Conservation (phyloP, 1,140 invertebrate genomes). For the Penaeus indicus region DNA sequence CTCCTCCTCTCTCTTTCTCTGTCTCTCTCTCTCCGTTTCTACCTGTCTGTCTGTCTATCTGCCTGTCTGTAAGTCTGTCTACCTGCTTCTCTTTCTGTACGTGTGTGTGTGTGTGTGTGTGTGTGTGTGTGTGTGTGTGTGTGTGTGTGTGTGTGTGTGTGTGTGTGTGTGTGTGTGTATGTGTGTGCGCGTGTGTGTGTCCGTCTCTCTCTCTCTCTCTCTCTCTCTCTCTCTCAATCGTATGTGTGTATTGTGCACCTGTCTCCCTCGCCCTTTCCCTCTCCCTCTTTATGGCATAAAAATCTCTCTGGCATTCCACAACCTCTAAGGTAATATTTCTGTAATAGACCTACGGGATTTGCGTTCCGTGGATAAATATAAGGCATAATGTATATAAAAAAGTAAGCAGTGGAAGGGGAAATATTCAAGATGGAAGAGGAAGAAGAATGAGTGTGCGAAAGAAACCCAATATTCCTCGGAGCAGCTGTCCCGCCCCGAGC, state of each 20-base stretch:
- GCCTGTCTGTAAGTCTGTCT: not conserved
- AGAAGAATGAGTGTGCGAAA: slow-evolving; percentile 12
- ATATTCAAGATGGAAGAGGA: not conserved
- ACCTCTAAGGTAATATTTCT: too few species aligned
- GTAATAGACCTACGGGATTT: not conserved
- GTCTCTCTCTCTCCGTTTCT: not conserved
- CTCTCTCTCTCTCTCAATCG: not conserved
- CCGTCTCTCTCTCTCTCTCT: not conserved
- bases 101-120: not conserved
- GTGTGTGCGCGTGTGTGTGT: slow-evolving; percentile 29
- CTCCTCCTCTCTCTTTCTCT: not conserved
- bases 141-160: not conserved
- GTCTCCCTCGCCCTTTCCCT: not conserved
- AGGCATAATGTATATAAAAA: not conserved
- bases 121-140: slow-evolving; percentile 10
- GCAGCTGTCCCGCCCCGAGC: not conserved
- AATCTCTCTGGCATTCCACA: not conserved
- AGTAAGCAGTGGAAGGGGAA: not conserved
- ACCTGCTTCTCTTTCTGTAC: too few species aligned
- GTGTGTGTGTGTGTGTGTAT: slow-evolving; percentile 8
- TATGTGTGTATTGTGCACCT: not conserved
- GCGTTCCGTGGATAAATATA: not conserved
- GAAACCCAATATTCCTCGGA: not conserved
- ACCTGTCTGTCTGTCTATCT: not conserved
- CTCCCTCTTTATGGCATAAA: not conserved